Conservation (phyloP, 2,113 vertebrate species). For the Sardina pilchardus region DNA sequence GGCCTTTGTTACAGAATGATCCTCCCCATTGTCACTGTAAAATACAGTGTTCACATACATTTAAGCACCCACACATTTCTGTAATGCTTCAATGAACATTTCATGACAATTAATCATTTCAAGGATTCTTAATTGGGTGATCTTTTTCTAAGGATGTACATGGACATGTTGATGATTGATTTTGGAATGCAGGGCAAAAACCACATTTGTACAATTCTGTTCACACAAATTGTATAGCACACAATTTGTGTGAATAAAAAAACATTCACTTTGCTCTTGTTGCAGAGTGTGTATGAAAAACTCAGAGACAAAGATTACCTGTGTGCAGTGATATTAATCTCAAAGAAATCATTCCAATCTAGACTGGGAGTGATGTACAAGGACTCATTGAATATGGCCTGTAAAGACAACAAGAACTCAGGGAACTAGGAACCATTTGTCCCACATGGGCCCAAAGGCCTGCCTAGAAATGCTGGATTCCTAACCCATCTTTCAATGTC, state of each 20-base stretch:
- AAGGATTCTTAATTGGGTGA: too few species aligned
- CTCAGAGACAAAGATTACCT: not conserved
- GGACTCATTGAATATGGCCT: not conserved
- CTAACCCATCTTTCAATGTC: not conserved
- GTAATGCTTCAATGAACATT: not conserved
- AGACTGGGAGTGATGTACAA: not conserved
- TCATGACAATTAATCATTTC: too few species aligned
- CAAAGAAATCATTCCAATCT: not conserved
- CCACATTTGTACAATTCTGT: too few species aligned
- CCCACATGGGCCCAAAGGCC: not conserved
- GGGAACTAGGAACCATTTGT: not conserved
- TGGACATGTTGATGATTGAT: too few species aligned
- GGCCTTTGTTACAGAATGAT: not conserved
- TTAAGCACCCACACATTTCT: not conserved
- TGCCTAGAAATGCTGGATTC: not conserved
- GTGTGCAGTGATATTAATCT: not conserved
- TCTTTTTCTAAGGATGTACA: too few species aligned
- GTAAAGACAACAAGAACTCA: not conserved
- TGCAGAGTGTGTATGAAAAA: not conserved
- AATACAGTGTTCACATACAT: not conserved
- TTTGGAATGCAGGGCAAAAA: too few species aligned
- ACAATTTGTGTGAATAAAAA: not conserved
- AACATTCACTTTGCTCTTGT: not conserved
- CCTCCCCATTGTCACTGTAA: not conserved
- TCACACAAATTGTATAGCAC: too few species aligned